Conservation (phyloP, 2,888 invertebrate genomes). For the Drosophila ustulata region DNA sequence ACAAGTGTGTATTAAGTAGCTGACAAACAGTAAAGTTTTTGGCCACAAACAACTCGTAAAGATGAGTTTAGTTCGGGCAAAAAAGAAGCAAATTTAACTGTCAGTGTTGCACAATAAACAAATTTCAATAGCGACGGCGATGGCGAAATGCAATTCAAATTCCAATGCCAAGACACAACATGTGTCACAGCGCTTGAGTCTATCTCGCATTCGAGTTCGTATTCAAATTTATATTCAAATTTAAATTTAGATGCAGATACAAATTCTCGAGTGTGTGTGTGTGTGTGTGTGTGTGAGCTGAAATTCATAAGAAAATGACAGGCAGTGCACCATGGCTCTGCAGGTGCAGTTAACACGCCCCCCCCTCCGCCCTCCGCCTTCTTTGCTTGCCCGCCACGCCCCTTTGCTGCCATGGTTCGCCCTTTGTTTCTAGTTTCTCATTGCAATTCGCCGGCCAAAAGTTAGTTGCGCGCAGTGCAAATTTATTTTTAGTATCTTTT, state of each 20-base stretch:
- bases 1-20: slow-evolving; percentile 7
- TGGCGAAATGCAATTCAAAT: slow-evolving; percentile 22
- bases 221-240: slow-evolving; percentile 36
- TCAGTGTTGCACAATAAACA: slow-evolving; percentile 1
- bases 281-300: neutral
- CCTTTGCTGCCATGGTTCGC: neutral
- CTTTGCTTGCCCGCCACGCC: neutral
- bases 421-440: slow-evolving; percentile 11
- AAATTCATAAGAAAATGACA: slow-evolving; percentile 45
- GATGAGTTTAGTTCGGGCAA: neutral
- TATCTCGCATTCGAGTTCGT: slow-evolving; percentile 20
- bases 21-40: slow-evolving; percentile 16
- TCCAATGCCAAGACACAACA: slow-evolving; percentile 22
- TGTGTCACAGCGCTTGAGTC: slow-evolving; percentile 18
- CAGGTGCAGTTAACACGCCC: slow-evolving; percentile 34
- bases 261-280: neutral
- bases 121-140: neutral
- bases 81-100: neutral
- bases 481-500: slow-evolving; percentile 70
- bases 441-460: slow-evolving; percentile 31
- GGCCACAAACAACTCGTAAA: slow-evolving; percentile 1
- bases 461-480: slow-evolving; percentile 48
- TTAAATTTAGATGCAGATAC: slow-evolving; percentile 30
- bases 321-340: slow-evolving; percentile 24
- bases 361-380: neutral